A percentile compares a stretch with the other conserved stretches of the same genome.
Evolutionary conservation across 1,140 invertebrate genomes (phyloP).

Genomic region (Macrocentrus cingulum): DNA sequence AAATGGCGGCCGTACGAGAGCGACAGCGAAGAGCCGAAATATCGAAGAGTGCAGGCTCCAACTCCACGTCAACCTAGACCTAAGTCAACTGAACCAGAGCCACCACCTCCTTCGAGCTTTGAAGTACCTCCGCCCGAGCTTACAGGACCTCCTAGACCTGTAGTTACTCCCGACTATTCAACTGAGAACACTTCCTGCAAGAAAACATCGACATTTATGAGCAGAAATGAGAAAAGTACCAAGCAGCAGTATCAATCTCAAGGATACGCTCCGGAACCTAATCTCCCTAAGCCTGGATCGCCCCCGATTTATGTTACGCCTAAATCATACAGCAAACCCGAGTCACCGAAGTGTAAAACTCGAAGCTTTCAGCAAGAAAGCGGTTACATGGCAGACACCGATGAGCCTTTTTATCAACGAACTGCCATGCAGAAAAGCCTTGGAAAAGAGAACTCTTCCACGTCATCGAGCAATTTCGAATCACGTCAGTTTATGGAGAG

Average conservation of each 20-base stretch:
- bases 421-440: slow-evolving; percentile 37
- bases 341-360: slow-evolving; percentile 62
- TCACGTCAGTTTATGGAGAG: slow-evolving; percentile 45
- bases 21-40: slow-evolving; percentile 66
- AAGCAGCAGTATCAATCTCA: slow-evolving; percentile 35
- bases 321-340: slow-evolving; percentile 51
- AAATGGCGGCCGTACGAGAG: slow-evolving; percentile 70
- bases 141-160: slow-evolving; percentile 57
- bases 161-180: slow-evolving; percentile 42
- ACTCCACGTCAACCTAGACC: slow-evolving; percentile 49
- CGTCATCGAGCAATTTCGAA: slow-evolving; percentile 40
- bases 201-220: slow-evolving; percentile 32
- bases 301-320: slow-evolving; percentile 60
- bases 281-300: slow-evolving; percentile 57
- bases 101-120: slow-evolving; percentile 62
- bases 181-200: slow-evolving; percentile 17
- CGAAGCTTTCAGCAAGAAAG: slow-evolving; percentile 61
- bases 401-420: slow-evolving; percentile 60
- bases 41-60: slow-evolving; percentile 61
- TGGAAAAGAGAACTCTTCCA: slow-evolving; percentile 44
- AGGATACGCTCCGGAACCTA: slow-evolving; percentile 22
- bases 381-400: slow-evolving; percentile 74
- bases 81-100: slow-evolving; percentile 61
- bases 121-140: slow-evolving; percentile 61
- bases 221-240: slow-evolving; percentile 41